Base-by-base conservation (phyloP, 1,140 invertebrate species). In the Drosophila hydei region DNA sequence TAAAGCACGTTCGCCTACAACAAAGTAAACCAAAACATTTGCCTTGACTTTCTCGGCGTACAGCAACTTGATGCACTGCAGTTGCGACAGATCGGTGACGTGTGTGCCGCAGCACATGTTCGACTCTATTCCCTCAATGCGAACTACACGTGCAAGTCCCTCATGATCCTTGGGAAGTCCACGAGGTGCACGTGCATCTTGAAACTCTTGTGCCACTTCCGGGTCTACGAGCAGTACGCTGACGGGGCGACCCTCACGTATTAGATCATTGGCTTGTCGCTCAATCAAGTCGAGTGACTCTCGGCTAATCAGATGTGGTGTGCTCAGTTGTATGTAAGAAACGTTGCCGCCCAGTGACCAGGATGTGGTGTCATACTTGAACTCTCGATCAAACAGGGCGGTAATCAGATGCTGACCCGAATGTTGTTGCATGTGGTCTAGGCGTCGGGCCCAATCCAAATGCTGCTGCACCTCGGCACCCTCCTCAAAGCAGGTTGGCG, bases 401-500 rank as follows among this genome's bases (percentile, higher is more conserved):
- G 96, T 95, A 8, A 97, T 94, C 7, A 97, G 92, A 92, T 97
- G 96, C 81, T 97, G 97, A 0, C 95, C 96, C 63, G 96, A 96
- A 93, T 97, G 96, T 91, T 97, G 96, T 81, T 98, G 97, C 96
- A 97, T 98, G 90, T 97, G 96, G 87, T 98, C 96, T 91, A 97
- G 95, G 54, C 97, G 92, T 56, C 96, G 92, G 1, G 93, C 77
- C 96, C 96, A 98, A 87, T 97, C 94, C 21, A 97, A 85, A 30
- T 87, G 92, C 75, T 95, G 93, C 33, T 92, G 87, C 0, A 96
- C 96, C 16, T 91, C 77, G 3, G 92, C 85, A 3, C 95, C 95
- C 48, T 93, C 92, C 63, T 93, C 91, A 21, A 97, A 89, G 7
- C 94, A 93, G 50, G 92, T 79, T 0, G 70, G 43, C 0, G 68